phyloP scores from a whole-genome alignment of 2,113 vertebrate species.

The Ondatra zibethicus region DNA sequence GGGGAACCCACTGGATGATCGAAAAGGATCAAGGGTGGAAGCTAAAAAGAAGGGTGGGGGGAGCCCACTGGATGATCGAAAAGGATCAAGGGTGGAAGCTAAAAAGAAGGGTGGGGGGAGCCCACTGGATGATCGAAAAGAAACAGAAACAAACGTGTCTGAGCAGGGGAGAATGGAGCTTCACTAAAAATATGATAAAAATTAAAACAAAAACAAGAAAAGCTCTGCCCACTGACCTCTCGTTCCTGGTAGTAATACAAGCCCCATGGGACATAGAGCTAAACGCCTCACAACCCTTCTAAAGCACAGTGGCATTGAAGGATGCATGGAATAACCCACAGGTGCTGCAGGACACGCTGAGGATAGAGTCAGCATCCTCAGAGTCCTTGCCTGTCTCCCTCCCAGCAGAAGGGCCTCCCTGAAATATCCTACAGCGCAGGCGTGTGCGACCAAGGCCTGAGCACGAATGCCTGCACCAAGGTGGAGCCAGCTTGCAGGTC shows the following conservation, averaged over 20 bases:
- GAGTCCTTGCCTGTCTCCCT: background rate
- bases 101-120: background rate
- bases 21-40: no score
- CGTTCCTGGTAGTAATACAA: background rate
- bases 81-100: no score
- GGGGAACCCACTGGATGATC: background rate
- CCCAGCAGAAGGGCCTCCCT: background rate
- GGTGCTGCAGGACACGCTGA: background rate
- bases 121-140: background rate
- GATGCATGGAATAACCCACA: background rate
- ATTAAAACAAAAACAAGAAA: background rate
- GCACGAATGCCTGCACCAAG: background rate
- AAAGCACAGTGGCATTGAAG: background rate
- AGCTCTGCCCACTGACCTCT: background rate
- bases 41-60: constrained; percentile 22
- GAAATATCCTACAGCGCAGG: fast-evolving
- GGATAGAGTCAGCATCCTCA: background rate
- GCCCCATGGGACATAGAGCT: background rate
- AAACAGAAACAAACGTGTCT: background rate
- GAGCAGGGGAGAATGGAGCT: background rate
- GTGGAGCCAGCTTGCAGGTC: background rate
- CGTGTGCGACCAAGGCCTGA: background rate
- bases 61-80: background rate
- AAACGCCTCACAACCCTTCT: background rate
- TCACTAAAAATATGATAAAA: background rate